These are phyloP conservation scores for Gila orcuttii DNA, from an alignment of 2,113 vertebrate species.

Conservation along the genomic window DNA sequence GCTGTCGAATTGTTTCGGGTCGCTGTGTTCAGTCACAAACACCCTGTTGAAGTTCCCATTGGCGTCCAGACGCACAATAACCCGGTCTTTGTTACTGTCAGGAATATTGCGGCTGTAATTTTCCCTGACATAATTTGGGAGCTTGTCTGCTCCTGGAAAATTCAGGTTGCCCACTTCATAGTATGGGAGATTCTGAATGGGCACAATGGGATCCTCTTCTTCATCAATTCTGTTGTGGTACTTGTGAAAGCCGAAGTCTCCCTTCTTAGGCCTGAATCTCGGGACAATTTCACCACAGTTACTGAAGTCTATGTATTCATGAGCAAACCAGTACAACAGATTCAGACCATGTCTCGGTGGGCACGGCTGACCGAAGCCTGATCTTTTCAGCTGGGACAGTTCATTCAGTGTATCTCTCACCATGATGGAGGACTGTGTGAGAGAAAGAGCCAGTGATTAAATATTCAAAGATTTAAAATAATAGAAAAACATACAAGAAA, in stretches of 20 bases:
- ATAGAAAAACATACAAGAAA: neutral
- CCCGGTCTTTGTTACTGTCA: slow-evolving; percentile 38
- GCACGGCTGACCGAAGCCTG: neutral
- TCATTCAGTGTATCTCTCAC: slow-evolving; percentile 29
- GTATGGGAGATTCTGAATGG: slow-evolving; percentile 16
- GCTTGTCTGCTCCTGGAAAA: fast-evolving
- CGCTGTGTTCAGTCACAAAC: slow-evolving; percentile 36
- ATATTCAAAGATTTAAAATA: neutral
- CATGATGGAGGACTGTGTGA: slow-evolving; percentile 21
- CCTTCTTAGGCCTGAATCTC: fast-evolving
- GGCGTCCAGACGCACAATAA: neutral
- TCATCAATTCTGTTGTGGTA: slow-evolving; percentile 45
- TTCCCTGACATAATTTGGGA: neutral
- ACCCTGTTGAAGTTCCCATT: neutral
- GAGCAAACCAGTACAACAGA: slow-evolving; percentile 52
- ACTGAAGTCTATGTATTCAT: neutral
- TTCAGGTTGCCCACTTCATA: slow-evolving; percentile 57
- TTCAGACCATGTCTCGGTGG: slow-evolving; percentile 41
- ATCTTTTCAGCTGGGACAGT: neutral
- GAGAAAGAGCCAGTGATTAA: neutral
- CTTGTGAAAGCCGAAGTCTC: slow-evolving; percentile 29
- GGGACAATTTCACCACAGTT: neutral
- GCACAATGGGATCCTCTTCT: slow-evolving; percentile 4
- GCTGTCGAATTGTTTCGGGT: neutral
- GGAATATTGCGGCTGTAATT: fast-evolving